Evolutionary conservation across 2,888 invertebrate genomes (phyloP).

Genomic region (Agapostemon virescens): DNA sequence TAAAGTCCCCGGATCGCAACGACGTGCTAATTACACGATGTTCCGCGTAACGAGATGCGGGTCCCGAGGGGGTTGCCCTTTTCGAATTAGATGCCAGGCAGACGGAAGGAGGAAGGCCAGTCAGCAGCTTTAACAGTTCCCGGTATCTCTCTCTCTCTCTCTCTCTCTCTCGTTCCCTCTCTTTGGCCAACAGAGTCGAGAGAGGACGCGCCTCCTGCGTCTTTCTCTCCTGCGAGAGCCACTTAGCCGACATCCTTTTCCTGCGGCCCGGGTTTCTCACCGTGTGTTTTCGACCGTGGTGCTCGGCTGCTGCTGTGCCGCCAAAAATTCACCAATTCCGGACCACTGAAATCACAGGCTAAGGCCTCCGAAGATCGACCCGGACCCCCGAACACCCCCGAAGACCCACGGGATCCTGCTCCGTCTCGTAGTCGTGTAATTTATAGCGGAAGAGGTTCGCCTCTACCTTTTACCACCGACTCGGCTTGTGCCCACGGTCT

Average conservation of each 20-base stretch:
- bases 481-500: conserved; percentile 38
- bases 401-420: conserved; percentile 55
- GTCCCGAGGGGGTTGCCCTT: conserved; percentile 70
- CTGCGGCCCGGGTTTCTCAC: conserved; percentile 18
- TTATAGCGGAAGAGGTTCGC: conserved; percentile 69
- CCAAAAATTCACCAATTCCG: conserved; percentile 58
- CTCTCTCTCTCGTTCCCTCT: not conserved
- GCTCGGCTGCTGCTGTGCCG: conserved; percentile 2
- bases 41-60: conserved; percentile 78
- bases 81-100: conserved; percentile 67
- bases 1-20: conserved; percentile 69
- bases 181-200: not conserved
- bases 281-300: conserved; percentile 51
- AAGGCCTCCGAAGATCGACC: conserved; percentile 8
- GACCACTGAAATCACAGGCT: conserved; percentile 62
- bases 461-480: not conserved
- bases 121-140: conserved; percentile 61
- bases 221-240: conserved; percentile 37
- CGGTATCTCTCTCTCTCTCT: conserved; percentile 45
- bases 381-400: not conserved
- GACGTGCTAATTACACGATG: conserved; percentile 79
- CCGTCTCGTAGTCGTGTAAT: conserved; percentile 72
- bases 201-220: conserved; percentile 4
- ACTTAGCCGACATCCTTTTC: conserved; percentile 52
- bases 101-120: conserved; percentile 62